Evolutionary conservation across 30 jellyfish, hydroid and myxozoan species (phyloP), one percentile per base, ranked within the genome.

Genomic region (Hydractinia symbiolongicarpus): DNA sequence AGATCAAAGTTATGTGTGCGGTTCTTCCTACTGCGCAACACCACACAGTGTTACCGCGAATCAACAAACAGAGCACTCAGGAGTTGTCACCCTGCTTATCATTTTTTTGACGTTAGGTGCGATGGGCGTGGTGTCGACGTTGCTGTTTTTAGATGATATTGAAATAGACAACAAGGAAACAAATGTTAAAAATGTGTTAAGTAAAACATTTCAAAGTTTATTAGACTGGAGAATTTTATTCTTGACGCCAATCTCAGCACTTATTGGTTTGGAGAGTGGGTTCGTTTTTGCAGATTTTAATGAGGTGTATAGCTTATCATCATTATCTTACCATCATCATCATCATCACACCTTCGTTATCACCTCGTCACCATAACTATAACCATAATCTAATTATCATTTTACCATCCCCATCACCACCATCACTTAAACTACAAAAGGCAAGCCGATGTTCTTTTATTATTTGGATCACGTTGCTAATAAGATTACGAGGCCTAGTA

Each of bases 211-310:
- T 72, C 74, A 40, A 55, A 91, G 80, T 30, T 19, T 72, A 79
- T 82, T 80, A 56, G 95, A 89, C 66, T 56, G 67, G 30, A 86
- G 90, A 61, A 83, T 89, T 90, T 83, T 49, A 53, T 85, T 89
- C 16, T 72, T 89, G 61, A 80, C 83, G 30, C 90, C 94, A 51
- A 83, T 89, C 76, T 78, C 96, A 20, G 84, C 84, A 75, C 83
- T 30, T 81, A 89, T 95, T 75, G 96, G 96, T 6, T 79, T 83
- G 73, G 96, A 89, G 79, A 95, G 84, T 30, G 62, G 96, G 95
- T 14, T 89, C 84, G 96, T 89, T 62, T 89, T 78, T 79, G 95
- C 89, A 10, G 96, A 89, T 67, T 89, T 79, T 60, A 89, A 91
- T 2, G 81, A 84, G 94, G 96, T 89, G 15, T 0, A 68, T 68